These are phyloP conservation scores for Porites lobata DNA, from an alignment of 92 coral and sea anemone genomes.

Conservation along the genomic window DNA sequence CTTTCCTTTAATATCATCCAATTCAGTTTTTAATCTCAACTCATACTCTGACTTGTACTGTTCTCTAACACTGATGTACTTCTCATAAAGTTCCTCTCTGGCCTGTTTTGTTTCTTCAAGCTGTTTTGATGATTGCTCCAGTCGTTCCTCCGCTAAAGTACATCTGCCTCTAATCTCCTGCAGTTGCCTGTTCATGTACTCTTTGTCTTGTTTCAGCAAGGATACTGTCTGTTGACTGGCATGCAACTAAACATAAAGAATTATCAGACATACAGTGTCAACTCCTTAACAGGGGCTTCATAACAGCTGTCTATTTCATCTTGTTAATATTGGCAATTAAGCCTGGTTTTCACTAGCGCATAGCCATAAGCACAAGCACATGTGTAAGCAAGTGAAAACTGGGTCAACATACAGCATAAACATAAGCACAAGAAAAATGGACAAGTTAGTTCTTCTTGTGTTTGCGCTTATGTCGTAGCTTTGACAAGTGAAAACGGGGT, in stretches of 20 bases:
- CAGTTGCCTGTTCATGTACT: conserved; percentile 88
- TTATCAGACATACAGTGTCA: not conserved
- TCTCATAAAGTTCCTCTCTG: conserved; percentile 93
- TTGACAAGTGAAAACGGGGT: no score
- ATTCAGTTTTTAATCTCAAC: conserved; percentile 87
- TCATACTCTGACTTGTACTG: conserved; percentile 98
- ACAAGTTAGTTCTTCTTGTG: no score
- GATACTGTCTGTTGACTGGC: conserved; percentile 92
- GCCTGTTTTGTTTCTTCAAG: conserved; percentile 83
- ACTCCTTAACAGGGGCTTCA: no score
- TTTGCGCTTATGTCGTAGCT: no score
- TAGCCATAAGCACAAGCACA: no score
- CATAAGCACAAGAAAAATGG: no score
- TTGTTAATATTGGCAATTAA: no score
- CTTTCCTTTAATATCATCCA: conserved; percentile 84
- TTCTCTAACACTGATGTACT: conserved; percentile 92
- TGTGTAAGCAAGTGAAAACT: no score
- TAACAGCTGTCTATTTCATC: no score
- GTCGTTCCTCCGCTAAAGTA: conserved; percentile 85
- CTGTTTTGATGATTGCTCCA: conserved; percentile 78
- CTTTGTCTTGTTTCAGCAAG: conserved; percentile 94
- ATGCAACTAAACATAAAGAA: conserved; percentile 64
- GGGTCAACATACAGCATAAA: no score
- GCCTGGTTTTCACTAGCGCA: no score
- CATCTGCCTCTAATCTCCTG: conserved; percentile 88